phyloP scores from a whole-genome alignment of 1,140 invertebrate species.

The Cotesia glomerata region DNA sequence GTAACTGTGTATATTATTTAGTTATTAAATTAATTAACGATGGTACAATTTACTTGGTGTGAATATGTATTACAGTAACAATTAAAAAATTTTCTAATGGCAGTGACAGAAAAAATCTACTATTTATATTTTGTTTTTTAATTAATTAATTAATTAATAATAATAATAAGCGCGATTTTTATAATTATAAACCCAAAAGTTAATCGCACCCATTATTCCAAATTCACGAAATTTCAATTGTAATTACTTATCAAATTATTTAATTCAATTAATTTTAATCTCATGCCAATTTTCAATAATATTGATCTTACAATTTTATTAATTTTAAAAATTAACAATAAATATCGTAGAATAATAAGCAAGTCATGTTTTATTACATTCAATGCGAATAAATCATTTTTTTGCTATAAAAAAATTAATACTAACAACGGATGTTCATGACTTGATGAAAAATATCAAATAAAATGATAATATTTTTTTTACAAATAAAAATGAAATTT shows the following conservation, averaged over 20 bases:
- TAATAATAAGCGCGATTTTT: constrained; percentile 10
- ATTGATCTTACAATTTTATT: background rate
- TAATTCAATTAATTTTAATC: too few species aligned
- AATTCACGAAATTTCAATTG: too few species aligned
- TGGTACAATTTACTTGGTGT: constrained; percentile 25
- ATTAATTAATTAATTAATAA: background rate
- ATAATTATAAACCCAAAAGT: background rate
- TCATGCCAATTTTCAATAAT: background rate
- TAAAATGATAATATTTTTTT: background rate
- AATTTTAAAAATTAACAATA: background rate
- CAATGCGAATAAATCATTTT: too few species aligned
- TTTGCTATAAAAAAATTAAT: background rate
- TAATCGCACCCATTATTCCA: background rate
- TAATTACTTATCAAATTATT: too few species aligned
- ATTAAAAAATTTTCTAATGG: constrained; percentile 44
- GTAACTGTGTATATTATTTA: constrained; percentile 6
- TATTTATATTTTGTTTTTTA: background rate
- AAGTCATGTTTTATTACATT: background rate
- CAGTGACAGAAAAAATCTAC: constrained; percentile 47
- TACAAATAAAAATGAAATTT: background rate
- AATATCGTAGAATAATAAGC: background rate
- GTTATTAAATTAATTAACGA: constrained; percentile 23
- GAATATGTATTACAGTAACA: constrained; percentile 33
- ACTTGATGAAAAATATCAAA: background rate
- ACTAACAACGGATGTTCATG: background rate